These are phyloP conservation scores for Torymus tubicola DNA, from an alignment of 2,888 invertebrate genomes.

Conservation along the genomic window DNA sequence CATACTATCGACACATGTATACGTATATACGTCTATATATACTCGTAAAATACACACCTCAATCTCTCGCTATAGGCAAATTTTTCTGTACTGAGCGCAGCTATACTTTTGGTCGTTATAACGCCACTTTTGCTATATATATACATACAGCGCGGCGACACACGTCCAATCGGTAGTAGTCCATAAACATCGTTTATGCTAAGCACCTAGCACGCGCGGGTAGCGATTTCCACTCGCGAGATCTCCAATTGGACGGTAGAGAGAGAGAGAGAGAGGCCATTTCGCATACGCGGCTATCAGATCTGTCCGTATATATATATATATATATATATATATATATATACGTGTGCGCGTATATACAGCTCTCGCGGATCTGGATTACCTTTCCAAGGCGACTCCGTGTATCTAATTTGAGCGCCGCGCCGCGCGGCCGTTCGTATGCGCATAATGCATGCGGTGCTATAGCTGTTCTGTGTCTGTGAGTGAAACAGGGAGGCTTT, in stretches of 20 bases:
- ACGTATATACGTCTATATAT: too few species aligned
- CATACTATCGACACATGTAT: too few species aligned
- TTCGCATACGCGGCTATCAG: constrained; percentile 36
- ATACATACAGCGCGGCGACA: too few species aligned
- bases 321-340: too few species aligned
- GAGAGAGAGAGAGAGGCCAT: background rate
- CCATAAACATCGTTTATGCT: constrained; percentile 35
- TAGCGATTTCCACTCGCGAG: constrained; percentile 7
- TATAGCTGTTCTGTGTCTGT: background rate
- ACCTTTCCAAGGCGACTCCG: constrained; percentile 61
- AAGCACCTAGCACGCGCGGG: background rate
- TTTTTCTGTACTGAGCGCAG: background rate
- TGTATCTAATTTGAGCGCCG: constrained; percentile 27
- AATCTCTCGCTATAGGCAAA: too few species aligned
- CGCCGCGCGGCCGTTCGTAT: background rate
- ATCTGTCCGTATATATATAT: constrained; percentile 10
- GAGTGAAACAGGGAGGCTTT: background rate
- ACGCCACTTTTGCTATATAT: too few species aligned
- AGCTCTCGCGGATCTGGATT: constrained; percentile 56
- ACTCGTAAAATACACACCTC: too few species aligned
- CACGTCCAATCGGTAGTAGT: constrained; percentile 8
- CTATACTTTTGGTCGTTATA: background rate
- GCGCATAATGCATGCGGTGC: constrained; percentile 21
- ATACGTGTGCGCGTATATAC: too few species aligned
- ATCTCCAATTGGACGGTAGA: background rate